Evolutionary conservation across 1,140 invertebrate genomes (phyloP).

Genomic region (Zaprionus gabonicus): DNA sequence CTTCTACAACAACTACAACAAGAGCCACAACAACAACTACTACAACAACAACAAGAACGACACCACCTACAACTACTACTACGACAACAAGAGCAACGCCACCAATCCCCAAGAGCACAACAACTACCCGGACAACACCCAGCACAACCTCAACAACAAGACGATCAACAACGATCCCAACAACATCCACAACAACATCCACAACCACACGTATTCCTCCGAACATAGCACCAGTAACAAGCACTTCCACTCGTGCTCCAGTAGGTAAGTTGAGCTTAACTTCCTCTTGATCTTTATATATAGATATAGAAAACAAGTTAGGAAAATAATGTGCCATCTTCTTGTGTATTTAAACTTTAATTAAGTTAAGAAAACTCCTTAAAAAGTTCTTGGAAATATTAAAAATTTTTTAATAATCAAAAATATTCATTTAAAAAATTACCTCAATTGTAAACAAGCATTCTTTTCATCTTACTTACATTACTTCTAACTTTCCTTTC

Average conservation of each 20-base stretch:
- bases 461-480: neutral
- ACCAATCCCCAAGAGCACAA: conserved; percentile 16
- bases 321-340: neutral
- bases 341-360: neutral
- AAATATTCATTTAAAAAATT: neutral
- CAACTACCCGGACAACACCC: neutral
- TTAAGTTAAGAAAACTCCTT: neutral
- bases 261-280: conserved; percentile 5
- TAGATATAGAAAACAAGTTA: neutral
- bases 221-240: neutral
- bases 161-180: conserved; percentile 15
- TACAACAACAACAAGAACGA: conserved; percentile 8
- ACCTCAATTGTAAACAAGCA: neutral
- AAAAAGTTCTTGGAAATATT: neutral
- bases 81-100: conserved; percentile 4
- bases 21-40: conserved; percentile 7
- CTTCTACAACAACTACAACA: conserved; percentile 5
- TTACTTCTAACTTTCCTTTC: neutral
- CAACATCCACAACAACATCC: conserved; percentile 13
- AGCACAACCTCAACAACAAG: conserved; percentile 20
- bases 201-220: neutral
- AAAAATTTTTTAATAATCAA: no score
- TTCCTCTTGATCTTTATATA: neutral
- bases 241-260: neutral
- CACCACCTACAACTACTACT: conserved; percentile 19